A percentile compares a stretch with the other conserved stretches of the same genome.
Conservation (phyloP, 2,797 vertebrate genomes). For the Sebastes minor region DNA sequence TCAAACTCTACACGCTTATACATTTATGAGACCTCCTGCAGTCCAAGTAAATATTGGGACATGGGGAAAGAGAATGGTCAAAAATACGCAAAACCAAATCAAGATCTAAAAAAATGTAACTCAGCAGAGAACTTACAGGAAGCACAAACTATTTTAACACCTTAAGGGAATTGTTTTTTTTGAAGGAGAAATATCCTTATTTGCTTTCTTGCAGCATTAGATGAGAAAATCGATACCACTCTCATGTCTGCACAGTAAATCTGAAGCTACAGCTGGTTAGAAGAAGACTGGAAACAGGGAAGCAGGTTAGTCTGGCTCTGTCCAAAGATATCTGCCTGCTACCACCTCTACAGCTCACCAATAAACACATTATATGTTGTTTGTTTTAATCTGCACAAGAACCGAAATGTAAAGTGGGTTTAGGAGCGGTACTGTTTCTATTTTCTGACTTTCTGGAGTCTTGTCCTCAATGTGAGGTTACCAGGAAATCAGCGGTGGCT, state of each 20-base stretch:
- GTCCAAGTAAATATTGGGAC: constrained; percentile 19
- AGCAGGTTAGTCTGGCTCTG: neutral
- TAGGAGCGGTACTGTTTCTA: neutral
- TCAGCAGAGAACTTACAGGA: neutral
- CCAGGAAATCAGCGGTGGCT: neutral
- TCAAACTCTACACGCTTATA: neutral
- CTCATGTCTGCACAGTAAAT: neutral
- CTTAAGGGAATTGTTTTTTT: neutral
- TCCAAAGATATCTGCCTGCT: neutral
- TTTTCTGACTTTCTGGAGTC: neutral
- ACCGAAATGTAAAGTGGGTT: neutral
- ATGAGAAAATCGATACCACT: neutral
- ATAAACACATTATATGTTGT: neutral
- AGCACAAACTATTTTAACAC: neutral
- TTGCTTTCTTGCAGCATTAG: neutral
- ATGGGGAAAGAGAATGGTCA: neutral
- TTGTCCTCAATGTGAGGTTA: neutral
- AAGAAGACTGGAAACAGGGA: neutral
- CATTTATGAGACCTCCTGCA: neutral
- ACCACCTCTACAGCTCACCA: neutral
- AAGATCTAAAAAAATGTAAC: neutral
- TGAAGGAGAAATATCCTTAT: neutral
- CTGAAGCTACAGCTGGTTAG: neutral
- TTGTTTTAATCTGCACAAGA: neutral
- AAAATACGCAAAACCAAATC: neutral